A percentile compares a stretch with the other conserved stretches of the same genome.
These are phyloP conservation scores for Apamea crenata DNA, from an alignment of 2,888 invertebrate species.

Conservation along the genomic window DNA sequence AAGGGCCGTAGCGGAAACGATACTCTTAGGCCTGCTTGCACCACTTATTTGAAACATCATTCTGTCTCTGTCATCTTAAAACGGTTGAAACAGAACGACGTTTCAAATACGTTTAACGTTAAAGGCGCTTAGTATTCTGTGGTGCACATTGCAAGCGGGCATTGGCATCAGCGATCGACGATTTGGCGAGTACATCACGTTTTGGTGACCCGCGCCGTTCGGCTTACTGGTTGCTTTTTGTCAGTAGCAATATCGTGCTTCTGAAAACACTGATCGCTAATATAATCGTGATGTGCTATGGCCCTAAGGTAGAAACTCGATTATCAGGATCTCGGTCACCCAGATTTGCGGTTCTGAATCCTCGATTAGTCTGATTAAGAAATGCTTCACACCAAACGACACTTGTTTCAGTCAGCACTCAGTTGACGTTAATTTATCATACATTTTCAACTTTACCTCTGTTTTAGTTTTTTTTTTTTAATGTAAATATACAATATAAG, in stretches of 20 bases:
- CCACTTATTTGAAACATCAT: not conserved
- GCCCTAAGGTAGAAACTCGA: not conserved
- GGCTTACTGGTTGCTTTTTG: not conserved
- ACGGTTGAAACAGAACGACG: not conserved
- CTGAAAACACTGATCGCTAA: conserved; percentile 9
- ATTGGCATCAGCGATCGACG: too few species aligned
- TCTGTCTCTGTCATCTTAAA: not conserved
- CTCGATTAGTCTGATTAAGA: not conserved
- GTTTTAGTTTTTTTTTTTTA: too few species aligned
- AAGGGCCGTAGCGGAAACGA: not conserved
- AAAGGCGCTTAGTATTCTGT: not conserved
- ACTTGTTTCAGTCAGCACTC: not conserved
- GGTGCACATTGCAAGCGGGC: not conserved
- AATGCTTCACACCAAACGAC: not conserved
- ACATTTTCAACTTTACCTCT: not conserved
- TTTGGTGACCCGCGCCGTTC: not conserved
- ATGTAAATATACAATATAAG: too few species aligned
- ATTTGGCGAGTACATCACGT: not conserved
- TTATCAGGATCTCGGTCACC: not conserved
- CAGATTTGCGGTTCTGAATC: not conserved
- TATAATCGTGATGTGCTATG: conserved; percentile 3
- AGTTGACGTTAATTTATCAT: not conserved
- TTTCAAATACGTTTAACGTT: not conserved
- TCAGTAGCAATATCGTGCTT: not conserved
- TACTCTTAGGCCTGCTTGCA: not conserved